Evolutionary conservation across 1,140 invertebrate species (phyloP).

Genomic region (Rhagoletis pomonella): DNA sequence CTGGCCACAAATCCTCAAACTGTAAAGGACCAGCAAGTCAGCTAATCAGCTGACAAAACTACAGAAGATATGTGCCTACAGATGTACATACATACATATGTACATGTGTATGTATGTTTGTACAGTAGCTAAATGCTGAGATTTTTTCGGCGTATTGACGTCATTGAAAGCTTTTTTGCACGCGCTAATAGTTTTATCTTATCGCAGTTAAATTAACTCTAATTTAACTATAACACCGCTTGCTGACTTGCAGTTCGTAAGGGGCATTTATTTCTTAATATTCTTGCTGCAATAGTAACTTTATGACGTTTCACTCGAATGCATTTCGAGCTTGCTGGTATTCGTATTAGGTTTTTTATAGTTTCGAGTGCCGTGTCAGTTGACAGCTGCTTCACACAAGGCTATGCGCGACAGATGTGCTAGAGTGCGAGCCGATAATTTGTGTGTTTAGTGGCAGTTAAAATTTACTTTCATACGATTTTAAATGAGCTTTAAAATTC

Average conservation of each 20-base stretch:
- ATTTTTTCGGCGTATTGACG: background rate
- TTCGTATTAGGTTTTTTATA: background rate
- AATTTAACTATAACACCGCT: background rate
- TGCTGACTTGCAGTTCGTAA: background rate
- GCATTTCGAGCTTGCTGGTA: too few relatives aligned
- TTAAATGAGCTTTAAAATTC: too few relatives aligned
- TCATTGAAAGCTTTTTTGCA: background rate
- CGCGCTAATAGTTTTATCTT: slow-evolving; percentile 22
- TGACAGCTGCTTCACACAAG: background rate
- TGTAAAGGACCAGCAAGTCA: background rate
- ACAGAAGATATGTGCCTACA: too few relatives aligned
- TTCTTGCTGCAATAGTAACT: too few relatives aligned
- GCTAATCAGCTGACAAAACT: background rate
- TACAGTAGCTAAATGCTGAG: background rate
- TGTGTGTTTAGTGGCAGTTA: too few relatives aligned
- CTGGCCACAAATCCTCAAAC: background rate
- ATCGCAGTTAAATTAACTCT: background rate
- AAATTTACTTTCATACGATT: too few relatives aligned
- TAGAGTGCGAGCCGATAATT: background rate
- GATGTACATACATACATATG: too few relatives aligned
- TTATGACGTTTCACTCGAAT: too few relatives aligned
- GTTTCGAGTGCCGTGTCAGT: background rate
- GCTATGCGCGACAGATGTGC: background rate
- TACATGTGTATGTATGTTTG: background rate
- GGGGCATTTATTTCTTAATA: too few relatives aligned